These are phyloP conservation scores for Temnothorax rugatulus DNA, from an alignment of 2,888 invertebrate genomes.

Conservation along the genomic window DNA sequence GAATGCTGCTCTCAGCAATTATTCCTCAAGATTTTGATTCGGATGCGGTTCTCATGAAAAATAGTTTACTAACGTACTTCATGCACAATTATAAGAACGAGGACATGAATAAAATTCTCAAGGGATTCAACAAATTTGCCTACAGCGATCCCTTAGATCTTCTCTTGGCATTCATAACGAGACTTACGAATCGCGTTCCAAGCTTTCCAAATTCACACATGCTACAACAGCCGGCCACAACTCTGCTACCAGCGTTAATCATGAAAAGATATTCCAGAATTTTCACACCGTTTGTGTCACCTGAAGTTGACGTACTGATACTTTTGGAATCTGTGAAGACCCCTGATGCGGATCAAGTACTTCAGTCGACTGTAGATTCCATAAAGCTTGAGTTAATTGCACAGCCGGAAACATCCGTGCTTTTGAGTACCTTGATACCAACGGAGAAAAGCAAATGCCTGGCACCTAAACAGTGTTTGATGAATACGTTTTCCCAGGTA, in stretches of 20 bases:
- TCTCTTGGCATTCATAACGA: slow-evolving; percentile 65
- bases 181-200: slow-evolving; percentile 59
- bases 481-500: slow-evolving; percentile 20
- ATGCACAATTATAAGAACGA: neutral
- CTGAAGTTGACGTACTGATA: slow-evolving; percentile 58
- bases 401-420: slow-evolving; percentile 32
- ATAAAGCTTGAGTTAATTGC: slow-evolving; percentile 46
- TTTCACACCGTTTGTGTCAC: slow-evolving; percentile 37
- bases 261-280: slow-evolving; percentile 53
- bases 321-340: slow-evolving; percentile 61
- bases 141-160: slow-evolving; percentile 65
- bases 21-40: slow-evolving; percentile 53
- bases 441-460: slow-evolving; percentile 48
- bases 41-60: slow-evolving; percentile 57
- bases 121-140: slow-evolving; percentile 61
- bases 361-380: slow-evolving; percentile 14
- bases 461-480: slow-evolving; percentile 49
- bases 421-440: slow-evolving; percentile 55
- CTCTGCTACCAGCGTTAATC: slow-evolving; percentile 62
- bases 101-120: slow-evolving; percentile 34
- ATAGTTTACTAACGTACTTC: slow-evolving; percentile 55
- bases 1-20: slow-evolving; percentile 60
- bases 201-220: neutral
- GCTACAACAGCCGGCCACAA: slow-evolving; percentile 43
- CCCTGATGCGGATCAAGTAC: slow-evolving; percentile 24